Evolutionary conservation across 2,888 invertebrate species (phyloP).

Genomic region (Frankliniella fusca): DNA sequence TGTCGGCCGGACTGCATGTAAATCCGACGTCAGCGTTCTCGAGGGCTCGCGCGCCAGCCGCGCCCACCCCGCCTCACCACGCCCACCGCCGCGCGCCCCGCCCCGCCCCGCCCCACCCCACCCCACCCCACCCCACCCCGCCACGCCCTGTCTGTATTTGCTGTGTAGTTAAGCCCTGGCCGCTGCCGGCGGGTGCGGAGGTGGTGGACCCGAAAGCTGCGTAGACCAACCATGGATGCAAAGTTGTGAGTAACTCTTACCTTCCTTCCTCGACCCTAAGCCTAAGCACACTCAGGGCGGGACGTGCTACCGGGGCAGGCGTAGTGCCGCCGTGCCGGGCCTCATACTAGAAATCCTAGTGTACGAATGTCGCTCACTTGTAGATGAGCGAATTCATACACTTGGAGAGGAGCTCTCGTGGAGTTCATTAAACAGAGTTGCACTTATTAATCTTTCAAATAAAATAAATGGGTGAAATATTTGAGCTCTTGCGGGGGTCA

Average conservation of each 20-base stretch:
- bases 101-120: neutral
- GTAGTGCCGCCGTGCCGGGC: too few relatives aligned
- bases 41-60: neutral
- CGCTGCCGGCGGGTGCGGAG: neutral
- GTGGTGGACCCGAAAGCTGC: constrained; percentile 17
- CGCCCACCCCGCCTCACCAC: neutral
- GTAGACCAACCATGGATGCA: constrained; percentile 22
- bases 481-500: too few relatives aligned
- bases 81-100: neutral
- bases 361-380: too few relatives aligned
- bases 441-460: too few relatives aligned
- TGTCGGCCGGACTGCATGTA: neutral
- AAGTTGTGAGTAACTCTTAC: constrained; percentile 25
- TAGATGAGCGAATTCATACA: too few relatives aligned
- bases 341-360: too few relatives aligned
- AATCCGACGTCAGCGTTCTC: constrained; percentile 4
- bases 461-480: too few relatives aligned
- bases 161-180: constrained; percentile 18
- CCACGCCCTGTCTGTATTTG: neutral
- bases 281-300: constrained; percentile 7
- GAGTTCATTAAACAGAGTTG: too few relatives aligned
- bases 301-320: neutral
- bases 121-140: neutral
- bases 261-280: constrained; percentile 21
- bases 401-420: too few relatives aligned